Percentiles rank a stretch among this genome's conserved stretches.
Evolutionary conservation across 2,888 invertebrate species (phyloP).

Genomic region (Phortica okadai): DNA sequence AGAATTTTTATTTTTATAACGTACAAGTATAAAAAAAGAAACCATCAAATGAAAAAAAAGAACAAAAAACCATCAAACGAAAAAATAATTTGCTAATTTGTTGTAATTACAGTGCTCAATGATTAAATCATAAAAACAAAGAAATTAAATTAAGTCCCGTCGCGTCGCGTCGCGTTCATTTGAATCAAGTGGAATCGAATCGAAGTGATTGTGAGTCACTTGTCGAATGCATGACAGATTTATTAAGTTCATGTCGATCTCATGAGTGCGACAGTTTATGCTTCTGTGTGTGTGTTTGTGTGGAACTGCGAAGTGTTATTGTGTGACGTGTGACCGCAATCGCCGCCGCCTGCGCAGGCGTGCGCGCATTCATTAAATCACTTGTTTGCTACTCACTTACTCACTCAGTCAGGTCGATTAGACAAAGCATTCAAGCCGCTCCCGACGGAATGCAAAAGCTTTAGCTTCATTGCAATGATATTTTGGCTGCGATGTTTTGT

Average conservation of each 20-base stretch:
- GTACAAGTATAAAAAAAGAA: conserved; percentile 25
- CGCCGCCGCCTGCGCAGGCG: not conserved
- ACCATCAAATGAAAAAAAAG: conserved; percentile 21
- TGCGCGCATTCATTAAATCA: not conserved
- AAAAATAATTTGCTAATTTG: conserved; percentile 48
- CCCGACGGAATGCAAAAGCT: too few relatives aligned
- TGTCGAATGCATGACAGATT: conserved; percentile 13
- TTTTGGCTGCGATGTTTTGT: too few relatives aligned
- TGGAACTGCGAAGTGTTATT: not conserved
- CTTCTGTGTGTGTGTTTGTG: not conserved
- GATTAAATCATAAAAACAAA: conserved; percentile 50
- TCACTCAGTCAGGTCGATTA: not conserved
- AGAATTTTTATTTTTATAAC: conserved; percentile 36
- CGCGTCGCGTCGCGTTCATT: not conserved
- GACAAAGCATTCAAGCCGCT: not conserved
- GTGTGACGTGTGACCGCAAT: not conserved
- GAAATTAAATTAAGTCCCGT: not conserved
- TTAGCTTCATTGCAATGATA: too few relatives aligned
- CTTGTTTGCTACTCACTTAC: not conserved
- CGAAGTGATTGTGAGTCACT: conserved; percentile 13
- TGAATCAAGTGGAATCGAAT: not conserved
- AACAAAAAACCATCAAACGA: conserved; percentile 20
- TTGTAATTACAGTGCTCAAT: conserved; percentile 50
- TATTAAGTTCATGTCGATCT: not conserved
- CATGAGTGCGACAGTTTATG: not conserved